A percentile compares a stretch with the other conserved stretches of the same genome.
These are phyloP conservation scores for Schizaphis graminum DNA, from an alignment of 2,888 invertebrate species.

Conservation along the genomic window DNA sequence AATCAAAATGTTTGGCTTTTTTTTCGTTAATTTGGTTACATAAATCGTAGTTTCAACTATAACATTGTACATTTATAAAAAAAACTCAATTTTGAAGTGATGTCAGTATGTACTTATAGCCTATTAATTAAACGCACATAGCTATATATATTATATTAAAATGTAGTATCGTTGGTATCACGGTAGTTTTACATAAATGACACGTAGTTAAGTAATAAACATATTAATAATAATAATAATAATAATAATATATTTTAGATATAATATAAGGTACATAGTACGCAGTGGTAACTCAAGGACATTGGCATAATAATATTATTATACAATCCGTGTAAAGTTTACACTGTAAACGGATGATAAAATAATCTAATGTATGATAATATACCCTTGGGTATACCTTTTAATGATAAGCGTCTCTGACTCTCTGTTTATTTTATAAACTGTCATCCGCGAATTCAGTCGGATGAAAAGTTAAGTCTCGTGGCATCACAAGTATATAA, in stretches of 20 bases:
- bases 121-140: background rate
- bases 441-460: background rate
- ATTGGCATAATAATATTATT: background rate
- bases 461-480: background rate
- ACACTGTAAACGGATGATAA: background rate
- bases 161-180: background rate
- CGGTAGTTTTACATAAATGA: background rate
- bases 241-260: background rate
- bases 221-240: too few relatives aligned
- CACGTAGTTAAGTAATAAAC: background rate
- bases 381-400: background rate
- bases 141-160: background rate
- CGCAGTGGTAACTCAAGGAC: background rate
- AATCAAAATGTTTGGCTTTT: background rate
- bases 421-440: background rate
- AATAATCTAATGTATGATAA: background rate
- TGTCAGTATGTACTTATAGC: background rate
- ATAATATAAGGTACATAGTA: background rate
- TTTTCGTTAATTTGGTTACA: background rate
- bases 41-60: background rate
- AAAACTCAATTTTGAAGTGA: background rate
- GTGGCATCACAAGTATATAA: background rate
- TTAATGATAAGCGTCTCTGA: background rate
- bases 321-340: background rate
- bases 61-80: background rate